Evolutionary conservation across 2,888 invertebrate species (phyloP), one percentile per base, ranked within the genome.

Genomic region (Teinopalpus imperialis): DNA sequence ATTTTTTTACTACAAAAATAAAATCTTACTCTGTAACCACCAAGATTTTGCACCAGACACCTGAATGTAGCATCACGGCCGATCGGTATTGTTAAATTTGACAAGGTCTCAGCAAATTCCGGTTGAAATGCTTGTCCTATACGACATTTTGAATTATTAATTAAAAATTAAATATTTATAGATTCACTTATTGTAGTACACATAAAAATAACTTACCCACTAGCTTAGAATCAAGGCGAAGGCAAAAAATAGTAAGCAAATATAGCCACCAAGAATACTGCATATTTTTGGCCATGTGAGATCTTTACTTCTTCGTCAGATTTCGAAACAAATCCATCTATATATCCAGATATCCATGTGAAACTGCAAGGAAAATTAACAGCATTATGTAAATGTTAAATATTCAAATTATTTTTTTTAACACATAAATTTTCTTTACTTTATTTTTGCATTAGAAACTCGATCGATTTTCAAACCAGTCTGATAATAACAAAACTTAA

Each of bases 61-160:
- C 94, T 94, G 74, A 97, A 95, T 50, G 93, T 94, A 48, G 96
- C 96, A 78, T 97, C 96, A 67, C 97, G 90, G 51, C 96, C 96
- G 49, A 95, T 90, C 40, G 96, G 92, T 45, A 97, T 92, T 44
- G 96, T 96, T 61, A 96, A 90, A 89, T 97, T 97, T 59, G 92
- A 90, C 69, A 97, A 92, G 27, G 94, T 93, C 65, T 94, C 94
- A 47, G 93, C 92, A 71, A 97, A 97, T 80, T 96, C 95, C 10
- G 97, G 97, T 76, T 94, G 94, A 78, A 93, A 94, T 52, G 93
- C 93, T 74, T 91, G 89, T 66, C 93, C 94, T 94, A 23, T 20
- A 24, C 4, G n/a, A 13, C 7, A 20, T 9, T 14, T 32, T 6
- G 12, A 13, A 35, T 4, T 4, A 34, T 21, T 24, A 9, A 41